Conservation (phyloP, 2,888 invertebrate species). For the Spodoptera exigua region DNA sequence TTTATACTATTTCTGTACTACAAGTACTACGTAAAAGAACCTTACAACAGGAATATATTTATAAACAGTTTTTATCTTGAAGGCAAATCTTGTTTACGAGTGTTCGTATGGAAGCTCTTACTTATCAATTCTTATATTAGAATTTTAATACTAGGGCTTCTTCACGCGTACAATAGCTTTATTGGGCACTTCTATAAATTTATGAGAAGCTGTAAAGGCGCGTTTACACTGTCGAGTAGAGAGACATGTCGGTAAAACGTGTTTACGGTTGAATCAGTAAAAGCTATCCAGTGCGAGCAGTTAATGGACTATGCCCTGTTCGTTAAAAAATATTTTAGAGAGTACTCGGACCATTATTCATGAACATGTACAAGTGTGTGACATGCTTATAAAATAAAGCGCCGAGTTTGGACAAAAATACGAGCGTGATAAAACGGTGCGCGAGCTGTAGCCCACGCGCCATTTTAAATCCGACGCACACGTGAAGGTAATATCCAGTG, state of each 20-base stretch:
- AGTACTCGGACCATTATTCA: conserved; percentile 21
- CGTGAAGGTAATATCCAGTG: no score
- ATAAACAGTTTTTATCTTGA: conserved; percentile 38
- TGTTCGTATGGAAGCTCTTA: conserved; percentile 28
- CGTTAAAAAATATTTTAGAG: conserved; percentile 21
- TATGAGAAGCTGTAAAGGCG: conserved; percentile 30
- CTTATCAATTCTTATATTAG: conserved; percentile 41
- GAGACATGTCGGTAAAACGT: conserved; percentile 21
- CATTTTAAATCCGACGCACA: no score
- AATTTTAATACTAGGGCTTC: conserved; percentile 35
- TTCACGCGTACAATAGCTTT: conserved; percentile 49
- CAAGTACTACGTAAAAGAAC: conserved; percentile 1
- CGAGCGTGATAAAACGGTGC: no score
- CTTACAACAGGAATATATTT: conserved; percentile 2
- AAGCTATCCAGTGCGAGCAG: conserved; percentile 18
- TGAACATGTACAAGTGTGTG: conserved; percentile 7
- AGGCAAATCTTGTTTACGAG: conserved; percentile 42
- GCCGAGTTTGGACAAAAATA: not conserved
- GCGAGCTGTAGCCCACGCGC: no score
- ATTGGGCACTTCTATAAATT: conserved; percentile 44
- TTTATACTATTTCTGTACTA: conserved; percentile 9
- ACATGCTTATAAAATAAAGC: conserved; percentile 22
- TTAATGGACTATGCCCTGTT: conserved; percentile 23
- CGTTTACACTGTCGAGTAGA: conserved; percentile 19
- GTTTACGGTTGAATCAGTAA: conserved; percentile 34